phyloP scores from a whole-genome alignment of 2,797 vertebrate genomes.

The Chromobotia macracanthus region DNA sequence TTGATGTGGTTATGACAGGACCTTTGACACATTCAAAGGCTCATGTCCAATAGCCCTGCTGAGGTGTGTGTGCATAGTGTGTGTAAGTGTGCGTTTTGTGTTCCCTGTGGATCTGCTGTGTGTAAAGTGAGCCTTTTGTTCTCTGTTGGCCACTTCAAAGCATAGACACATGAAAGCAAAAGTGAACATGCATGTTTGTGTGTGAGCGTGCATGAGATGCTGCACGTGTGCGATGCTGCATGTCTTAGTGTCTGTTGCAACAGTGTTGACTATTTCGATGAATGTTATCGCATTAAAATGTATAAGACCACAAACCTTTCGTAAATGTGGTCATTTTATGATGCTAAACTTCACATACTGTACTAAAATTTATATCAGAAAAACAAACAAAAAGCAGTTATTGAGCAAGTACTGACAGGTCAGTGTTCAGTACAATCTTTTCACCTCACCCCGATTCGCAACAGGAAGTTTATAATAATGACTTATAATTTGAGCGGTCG shows the following conservation, averaged over 20 bases:
- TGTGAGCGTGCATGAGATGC: neutral
- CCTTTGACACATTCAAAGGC: conserved; percentile 73
- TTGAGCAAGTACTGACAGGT: too few species aligned
- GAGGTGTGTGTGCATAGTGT: conserved; percentile 58
- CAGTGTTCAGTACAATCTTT: too few species aligned
- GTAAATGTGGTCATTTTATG: too few species aligned
- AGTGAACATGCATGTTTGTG: conserved; percentile 22
- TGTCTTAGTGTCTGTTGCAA: conserved; percentile 6
- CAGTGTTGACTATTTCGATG: neutral
- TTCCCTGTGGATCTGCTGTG: conserved; percentile 75
- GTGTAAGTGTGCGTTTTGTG: conserved; percentile 45
- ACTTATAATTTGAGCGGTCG: too few species aligned
- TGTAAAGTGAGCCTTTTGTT: conserved; percentile 69
- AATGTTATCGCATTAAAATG: neutral
- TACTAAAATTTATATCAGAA: too few species aligned
- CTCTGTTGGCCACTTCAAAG: conserved; percentile 70
- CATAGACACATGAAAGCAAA: conserved; percentile 65
- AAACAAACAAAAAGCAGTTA: too few species aligned
- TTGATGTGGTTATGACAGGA: conserved; percentile 78
- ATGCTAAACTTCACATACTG: too few species aligned
- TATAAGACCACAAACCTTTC: too few species aligned
- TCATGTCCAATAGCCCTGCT: conserved; percentile 80
- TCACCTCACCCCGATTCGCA: too few species aligned
- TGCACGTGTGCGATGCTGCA: conserved; percentile 20
- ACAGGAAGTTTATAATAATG: too few species aligned